phyloP scores from a whole-genome alignment of 2,888 invertebrate genomes.

The Shargacucullia verbasci region DNA sequence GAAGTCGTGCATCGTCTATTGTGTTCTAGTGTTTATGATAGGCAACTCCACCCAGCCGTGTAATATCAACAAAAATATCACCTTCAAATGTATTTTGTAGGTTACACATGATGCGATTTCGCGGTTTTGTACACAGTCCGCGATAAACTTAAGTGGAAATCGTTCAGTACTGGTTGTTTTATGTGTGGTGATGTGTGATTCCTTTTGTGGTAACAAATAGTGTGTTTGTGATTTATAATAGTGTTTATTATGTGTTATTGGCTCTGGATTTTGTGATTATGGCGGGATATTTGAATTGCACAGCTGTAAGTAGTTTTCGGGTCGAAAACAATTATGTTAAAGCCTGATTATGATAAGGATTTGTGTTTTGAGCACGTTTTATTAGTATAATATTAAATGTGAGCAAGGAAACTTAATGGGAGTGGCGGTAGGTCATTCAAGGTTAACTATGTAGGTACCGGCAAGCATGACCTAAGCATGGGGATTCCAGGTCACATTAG shows the following conservation, averaged over 20 bases:
- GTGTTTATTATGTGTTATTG: constrained; percentile 46
- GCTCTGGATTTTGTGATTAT: constrained; percentile 58
- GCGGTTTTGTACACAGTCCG: constrained; percentile 82
- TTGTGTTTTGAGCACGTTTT: constrained; percentile 16
- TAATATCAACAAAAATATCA: constrained; percentile 89
- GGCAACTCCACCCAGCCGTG: constrained; percentile 62
- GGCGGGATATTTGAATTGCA: constrained; percentile 74
- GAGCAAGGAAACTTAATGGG: constrained; percentile 35
- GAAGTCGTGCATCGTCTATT: constrained; percentile 53
- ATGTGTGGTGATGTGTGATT: constrained; percentile 62
- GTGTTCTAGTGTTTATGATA: constrained; percentile 55
- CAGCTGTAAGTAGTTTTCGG: constrained; percentile 64
- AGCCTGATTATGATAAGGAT: constrained; percentile 1
- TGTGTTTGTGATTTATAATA: constrained; percentile 55
- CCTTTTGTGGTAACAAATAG: constrained; percentile 54
- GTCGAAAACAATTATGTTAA: constrained; percentile 3
- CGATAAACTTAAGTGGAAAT: constrained; percentile 69
- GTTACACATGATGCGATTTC: constrained; percentile 86
- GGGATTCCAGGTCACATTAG: constrained; percentile 78
- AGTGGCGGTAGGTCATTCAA: constrained; percentile 84
- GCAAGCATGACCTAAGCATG: constrained; percentile 81
- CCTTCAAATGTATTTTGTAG: constrained; percentile 89
- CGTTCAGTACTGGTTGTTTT: constrained; percentile 58
- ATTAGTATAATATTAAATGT: constrained; percentile 19
- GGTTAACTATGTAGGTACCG: constrained; percentile 80